phyloP scores from a whole-genome alignment of 2,888 invertebrate species.

The Caradrina clavipalpis region DNA sequence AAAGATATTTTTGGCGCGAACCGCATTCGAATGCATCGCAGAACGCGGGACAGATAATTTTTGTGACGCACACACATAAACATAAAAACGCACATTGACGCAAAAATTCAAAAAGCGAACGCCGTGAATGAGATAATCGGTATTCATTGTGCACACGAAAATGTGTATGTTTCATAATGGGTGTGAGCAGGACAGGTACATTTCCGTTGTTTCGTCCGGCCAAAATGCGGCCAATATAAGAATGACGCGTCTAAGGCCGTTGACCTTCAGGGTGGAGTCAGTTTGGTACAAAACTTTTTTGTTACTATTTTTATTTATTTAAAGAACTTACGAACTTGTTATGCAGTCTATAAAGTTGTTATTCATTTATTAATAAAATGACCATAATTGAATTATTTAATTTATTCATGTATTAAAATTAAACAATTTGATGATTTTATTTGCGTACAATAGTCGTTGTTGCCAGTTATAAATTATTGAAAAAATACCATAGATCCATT shows the following conservation, averaged over 20 bases:
- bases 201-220: slow-evolving; percentile 82
- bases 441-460: neutral
- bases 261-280: slow-evolving; percentile 80
- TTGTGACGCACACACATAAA: slow-evolving; percentile 80
- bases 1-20: slow-evolving; percentile 79
- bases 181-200: slow-evolving; percentile 79
- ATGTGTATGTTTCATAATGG: slow-evolving; percentile 74
- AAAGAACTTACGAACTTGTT: slow-evolving; percentile 42
- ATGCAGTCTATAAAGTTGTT: slow-evolving; percentile 7
- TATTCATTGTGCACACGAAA: slow-evolving; percentile 88
- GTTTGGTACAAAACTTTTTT: slow-evolving; percentile 66
- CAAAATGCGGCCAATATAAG: slow-evolving; percentile 90
- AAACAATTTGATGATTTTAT: slow-evolving; percentile 5
- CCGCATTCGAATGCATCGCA: slow-evolving; percentile 80
- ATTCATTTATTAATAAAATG: slow-evolving; percentile 16
- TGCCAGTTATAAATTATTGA: neutral
- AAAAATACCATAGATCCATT: slow-evolving; percentile 1
- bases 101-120: slow-evolving; percentile 84
- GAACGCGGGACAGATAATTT: slow-evolving; percentile 83
- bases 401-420: slow-evolving; percentile 12
- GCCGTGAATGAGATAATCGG: slow-evolving; percentile 86
- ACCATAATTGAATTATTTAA: slow-evolving; percentile 4
- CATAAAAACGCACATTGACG: slow-evolving; percentile 76
- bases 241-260: slow-evolving; percentile 88
- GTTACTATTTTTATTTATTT: slow-evolving; percentile 63